Conservation (phyloP, 2,888 invertebrate genomes). For the Meteorus cinctellus region DNA sequence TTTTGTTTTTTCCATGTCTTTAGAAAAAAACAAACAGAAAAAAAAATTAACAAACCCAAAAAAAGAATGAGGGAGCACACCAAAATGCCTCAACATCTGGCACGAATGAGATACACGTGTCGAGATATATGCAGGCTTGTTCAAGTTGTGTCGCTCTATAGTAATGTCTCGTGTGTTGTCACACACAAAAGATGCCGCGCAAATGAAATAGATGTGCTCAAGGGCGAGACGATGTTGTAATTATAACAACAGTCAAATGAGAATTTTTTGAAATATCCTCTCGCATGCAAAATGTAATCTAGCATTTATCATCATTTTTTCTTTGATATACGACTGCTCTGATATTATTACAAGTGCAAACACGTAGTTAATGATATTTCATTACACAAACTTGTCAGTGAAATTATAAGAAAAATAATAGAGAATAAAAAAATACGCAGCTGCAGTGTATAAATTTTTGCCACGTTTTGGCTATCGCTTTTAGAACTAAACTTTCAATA, state of each 20-base stretch:
- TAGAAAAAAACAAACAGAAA: constrained; percentile 24
- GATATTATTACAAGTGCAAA: background rate
- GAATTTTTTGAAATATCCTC: background rate
- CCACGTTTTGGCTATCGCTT: constrained; percentile 11
- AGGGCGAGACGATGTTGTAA: constrained; percentile 35
- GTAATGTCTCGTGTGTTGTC: constrained; percentile 34
- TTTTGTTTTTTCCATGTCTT: too few relatives aligned
- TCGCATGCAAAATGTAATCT: background rate
- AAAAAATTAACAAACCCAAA: constrained; percentile 45
- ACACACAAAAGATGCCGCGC: constrained; percentile 45
- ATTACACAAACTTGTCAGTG: background rate
- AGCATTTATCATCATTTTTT: background rate
- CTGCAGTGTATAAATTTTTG: background rate
- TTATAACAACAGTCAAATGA: constrained; percentile 7
- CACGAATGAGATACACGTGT: constrained; percentile 59
- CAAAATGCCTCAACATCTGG: constrained; percentile 59
- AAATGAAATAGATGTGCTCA: constrained; percentile 38
- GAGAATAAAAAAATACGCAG: constrained; percentile 1
- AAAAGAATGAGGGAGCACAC: constrained; percentile 46
- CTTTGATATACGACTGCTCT: background rate
- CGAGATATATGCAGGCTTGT: constrained; percentile 47
- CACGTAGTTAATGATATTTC: background rate
- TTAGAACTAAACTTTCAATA: constrained; percentile 28
- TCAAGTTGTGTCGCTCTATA: constrained; percentile 29
- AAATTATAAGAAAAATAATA: background rate